Evolutionary conservation across 30 jellyfish, hydroid and myxozoan genomes (phyloP), one percentile per base, ranked within the genome.

Genomic region (Cassiopea andromeda): DNA sequence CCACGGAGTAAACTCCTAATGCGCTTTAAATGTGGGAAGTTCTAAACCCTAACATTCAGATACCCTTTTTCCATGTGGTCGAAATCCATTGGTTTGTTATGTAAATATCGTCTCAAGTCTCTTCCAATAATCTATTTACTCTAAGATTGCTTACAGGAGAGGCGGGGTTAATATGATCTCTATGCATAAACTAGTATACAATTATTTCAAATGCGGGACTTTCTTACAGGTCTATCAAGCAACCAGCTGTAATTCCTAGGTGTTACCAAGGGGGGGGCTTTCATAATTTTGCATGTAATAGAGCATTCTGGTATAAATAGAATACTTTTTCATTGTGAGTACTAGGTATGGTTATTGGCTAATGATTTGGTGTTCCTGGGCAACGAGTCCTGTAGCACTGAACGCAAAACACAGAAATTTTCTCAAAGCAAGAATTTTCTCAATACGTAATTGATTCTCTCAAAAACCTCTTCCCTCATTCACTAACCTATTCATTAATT

Each of bases 101-200:
- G 47, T 47, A 77, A 77, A 77, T 50, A 77, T 15, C 57, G 75
- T 47, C 14, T 60, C 86, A 43, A 17, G 75, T 60, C 75, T 48
- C 47, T 81, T 81, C 48, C 27, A 60, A 45, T 5, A 17, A 6
- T 12, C 81, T 81, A 46, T 60, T n/a, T 60, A 66, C 50, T 19
- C 66, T 81, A 69, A 44, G 81, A 48, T 81, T 81, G 73, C 89
- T 64, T 69, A 60, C 58, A 5, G 64, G 66, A 64, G 38, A 64
- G 89, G 89, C 80, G 89, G 89, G 89, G 89, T 64, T 64, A 44
- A 9, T 69, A 47, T 81, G 74, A 77, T 77, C 86, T 48, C 50
- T 69, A 10, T 77, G 86, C 86, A 38, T 77, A 77, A 77, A 77
- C 75, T 50, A 58, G 86, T 48, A 77, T 77, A 48, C 86, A 50